phyloP scores from a whole-genome alignment of 2,888 invertebrate species.

The Drosophila monieri region DNA sequence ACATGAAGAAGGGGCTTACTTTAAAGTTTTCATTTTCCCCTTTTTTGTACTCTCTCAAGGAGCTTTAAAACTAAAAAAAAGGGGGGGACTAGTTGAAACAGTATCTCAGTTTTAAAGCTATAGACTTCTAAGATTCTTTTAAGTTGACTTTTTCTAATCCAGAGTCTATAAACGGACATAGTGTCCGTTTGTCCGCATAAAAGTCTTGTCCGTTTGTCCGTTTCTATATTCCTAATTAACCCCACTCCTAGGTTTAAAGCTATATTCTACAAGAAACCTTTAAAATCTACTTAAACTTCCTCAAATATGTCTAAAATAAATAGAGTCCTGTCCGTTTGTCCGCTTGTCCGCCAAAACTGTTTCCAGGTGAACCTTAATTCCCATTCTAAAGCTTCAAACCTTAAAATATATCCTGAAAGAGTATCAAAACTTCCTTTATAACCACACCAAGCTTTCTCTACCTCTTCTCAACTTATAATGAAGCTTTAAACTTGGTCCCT shows the following conservation, averaged over 20 bases:
- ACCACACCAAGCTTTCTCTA: background rate
- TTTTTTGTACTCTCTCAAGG: background rate
- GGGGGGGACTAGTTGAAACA: background rate
- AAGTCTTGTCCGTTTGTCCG: too few relatives aligned
- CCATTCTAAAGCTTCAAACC: too few relatives aligned
- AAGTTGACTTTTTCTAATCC: background rate
- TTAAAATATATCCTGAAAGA: background rate
- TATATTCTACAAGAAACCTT: too few relatives aligned
- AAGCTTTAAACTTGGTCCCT: constrained; percentile 7
- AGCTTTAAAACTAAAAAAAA: too few relatives aligned
- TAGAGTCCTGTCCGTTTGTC: background rate
- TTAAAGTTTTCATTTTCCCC: background rate
- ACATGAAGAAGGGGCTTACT: constrained; percentile 1
- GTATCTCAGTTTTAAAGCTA: background rate
- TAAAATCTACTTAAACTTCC: too few relatives aligned
- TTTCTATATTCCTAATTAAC: too few relatives aligned
- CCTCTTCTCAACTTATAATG: background rate
- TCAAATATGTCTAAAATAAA: background rate
- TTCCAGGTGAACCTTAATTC: too few relatives aligned
- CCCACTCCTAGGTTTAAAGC: too few relatives aligned
- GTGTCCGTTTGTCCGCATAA: too few relatives aligned
- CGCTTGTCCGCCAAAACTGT: too few relatives aligned
- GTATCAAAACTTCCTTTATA: background rate
- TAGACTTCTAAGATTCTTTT: background rate
- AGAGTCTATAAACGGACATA: too few relatives aligned